Conservation (phyloP, 2,797 vertebrate genomes). For the Macropodus opercularis region DNA sequence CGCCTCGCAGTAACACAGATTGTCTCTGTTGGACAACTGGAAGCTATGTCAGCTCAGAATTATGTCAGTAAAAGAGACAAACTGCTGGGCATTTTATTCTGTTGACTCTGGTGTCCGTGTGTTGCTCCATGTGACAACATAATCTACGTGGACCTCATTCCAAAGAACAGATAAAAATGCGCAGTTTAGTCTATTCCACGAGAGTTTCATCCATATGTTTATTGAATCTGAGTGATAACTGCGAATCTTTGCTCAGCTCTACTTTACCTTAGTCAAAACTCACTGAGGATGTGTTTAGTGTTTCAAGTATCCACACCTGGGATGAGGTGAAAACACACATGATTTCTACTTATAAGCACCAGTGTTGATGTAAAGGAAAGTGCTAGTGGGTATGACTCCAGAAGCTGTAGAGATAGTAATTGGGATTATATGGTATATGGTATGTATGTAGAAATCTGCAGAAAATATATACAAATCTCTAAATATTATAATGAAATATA, state of each 20-base stretch:
- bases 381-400: no score
- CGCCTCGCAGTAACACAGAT: not conserved
- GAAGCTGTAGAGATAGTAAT: no score
- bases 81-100: not conserved
- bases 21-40: not conserved
- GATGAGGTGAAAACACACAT: not conserved
- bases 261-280: not conserved
- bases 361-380: not conserved
- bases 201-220: not conserved
- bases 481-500: no score
- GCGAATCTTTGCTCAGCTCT: not conserved
- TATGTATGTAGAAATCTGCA: no score
- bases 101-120: constrained; percentile 22
- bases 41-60: not conserved
- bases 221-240: not conserved
- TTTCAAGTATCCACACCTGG: not conserved
- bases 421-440: no score
- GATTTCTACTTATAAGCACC: not conserved
- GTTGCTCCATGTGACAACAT: not conserved
- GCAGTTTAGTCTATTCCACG: not conserved
- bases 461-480: no score
- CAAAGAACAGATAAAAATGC: not conserved
- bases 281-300: not conserved
- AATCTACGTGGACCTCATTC: not conserved
- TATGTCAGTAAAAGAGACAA: not conserved